Evolutionary conservation across 1,140 invertebrate species (phyloP).

Genomic region (Drosophila novamexicana): DNA sequence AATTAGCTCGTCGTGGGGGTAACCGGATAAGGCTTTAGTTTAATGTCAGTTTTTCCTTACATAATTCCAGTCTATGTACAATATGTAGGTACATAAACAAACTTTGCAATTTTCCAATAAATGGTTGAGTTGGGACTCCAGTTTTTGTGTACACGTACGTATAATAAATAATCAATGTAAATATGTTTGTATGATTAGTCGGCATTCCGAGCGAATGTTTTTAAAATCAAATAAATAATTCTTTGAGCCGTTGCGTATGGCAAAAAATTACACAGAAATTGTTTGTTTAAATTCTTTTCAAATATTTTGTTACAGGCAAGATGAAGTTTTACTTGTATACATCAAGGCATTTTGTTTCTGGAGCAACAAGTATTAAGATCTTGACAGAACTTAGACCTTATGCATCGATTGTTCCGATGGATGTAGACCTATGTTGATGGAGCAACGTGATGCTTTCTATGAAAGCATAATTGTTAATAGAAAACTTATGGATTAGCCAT

Average conservation of each 20-base stretch:
- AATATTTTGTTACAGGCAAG: too few relatives aligned
- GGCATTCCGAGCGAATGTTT: slow-evolving; percentile 5
- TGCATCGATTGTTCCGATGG: too few relatives aligned
- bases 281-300: too few relatives aligned
- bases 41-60: slow-evolving; percentile 21
- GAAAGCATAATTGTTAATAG: too few relatives aligned
- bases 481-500: too few relatives aligned
- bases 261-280: not conserved
- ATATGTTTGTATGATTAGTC: slow-evolving; percentile 17
- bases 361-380: too few relatives aligned
- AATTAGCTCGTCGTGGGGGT: slow-evolving; percentile 35
- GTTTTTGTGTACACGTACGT: slow-evolving; percentile 17
- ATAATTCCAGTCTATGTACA: slow-evolving; percentile 52
- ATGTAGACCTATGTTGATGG: too few relatives aligned
- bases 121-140: slow-evolving; percentile 5
- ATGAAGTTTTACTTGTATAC: too few relatives aligned
- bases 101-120: slow-evolving; percentile 18
- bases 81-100: slow-evolving; percentile 24
- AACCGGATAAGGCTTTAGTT: slow-evolving; percentile 33
- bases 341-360: too few relatives aligned
- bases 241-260: not conserved
- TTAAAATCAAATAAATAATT: slow-evolving; percentile 33
- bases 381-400: too few relatives aligned
- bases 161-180: slow-evolving; percentile 26
- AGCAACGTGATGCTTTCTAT: too few relatives aligned